These are phyloP conservation scores for Magallana nippona DNA, from an alignment of 2,888 invertebrate genomes.

Conservation along the genomic window DNA sequence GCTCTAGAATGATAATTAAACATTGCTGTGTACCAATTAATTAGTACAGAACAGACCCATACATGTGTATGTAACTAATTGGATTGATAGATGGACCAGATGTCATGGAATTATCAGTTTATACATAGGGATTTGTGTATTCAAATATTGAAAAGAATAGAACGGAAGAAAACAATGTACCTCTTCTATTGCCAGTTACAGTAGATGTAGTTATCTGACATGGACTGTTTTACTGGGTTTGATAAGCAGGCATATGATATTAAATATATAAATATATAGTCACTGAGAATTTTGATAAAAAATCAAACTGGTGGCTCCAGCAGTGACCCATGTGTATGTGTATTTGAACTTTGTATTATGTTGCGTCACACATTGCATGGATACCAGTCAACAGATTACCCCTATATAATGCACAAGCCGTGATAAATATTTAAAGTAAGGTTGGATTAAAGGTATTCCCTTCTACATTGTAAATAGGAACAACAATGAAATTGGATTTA, in stretches of 20 bases:
- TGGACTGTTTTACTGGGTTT: too few relatives aligned
- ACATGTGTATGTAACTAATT: too few relatives aligned
- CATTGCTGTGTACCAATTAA: conserved; percentile 1
- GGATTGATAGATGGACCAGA: too few relatives aligned
- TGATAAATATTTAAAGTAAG: conserved; percentile 23
- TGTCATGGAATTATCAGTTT: too few relatives aligned
- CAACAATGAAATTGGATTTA: conserved; percentile 3
- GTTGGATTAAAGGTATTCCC: conserved; percentile 26
- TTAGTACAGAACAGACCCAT: neutral
- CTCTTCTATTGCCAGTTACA: too few relatives aligned
- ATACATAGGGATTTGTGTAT: too few relatives aligned
- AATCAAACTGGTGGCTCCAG: neutral
- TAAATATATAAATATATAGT: too few relatives aligned
- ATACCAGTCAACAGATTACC: conserved; percentile 20
- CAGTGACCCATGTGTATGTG: neutral
- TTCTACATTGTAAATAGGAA: neutral
- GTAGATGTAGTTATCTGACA: too few relatives aligned
- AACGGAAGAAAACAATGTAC: too few relatives aligned
- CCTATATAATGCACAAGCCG: neutral
- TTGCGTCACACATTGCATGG: neutral
- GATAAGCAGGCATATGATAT: too few relatives aligned
- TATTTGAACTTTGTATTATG: neutral
- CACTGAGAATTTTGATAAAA: too few relatives aligned
- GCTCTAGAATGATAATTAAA: neutral
- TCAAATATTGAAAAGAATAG: too few relatives aligned